phyloP scores from a whole-genome alignment of 23 tunicate genomes.

The Botrylloides violaceus region DNA sequence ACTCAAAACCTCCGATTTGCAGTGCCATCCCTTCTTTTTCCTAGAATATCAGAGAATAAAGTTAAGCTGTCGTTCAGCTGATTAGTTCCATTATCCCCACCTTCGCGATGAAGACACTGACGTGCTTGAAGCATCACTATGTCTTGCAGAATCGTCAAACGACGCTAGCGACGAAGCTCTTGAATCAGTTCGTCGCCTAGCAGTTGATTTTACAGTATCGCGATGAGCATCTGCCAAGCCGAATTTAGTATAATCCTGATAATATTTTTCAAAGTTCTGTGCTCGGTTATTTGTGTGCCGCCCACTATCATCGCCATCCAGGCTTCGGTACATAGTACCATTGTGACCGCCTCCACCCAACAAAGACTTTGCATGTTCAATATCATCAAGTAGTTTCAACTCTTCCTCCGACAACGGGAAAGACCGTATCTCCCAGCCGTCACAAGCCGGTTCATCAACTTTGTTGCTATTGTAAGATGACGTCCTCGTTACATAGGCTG shows the following conservation, averaged over 20 bases:
- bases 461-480: not conserved
- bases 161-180: conserved; percentile 13
- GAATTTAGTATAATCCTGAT: not conserved
- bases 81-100: not conserved
- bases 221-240: not conserved
- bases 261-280: not conserved
- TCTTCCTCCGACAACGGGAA: conserved; percentile 63
- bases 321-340: not conserved
- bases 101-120: conserved; percentile 23
- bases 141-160: conserved; percentile 11
- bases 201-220: not conserved
- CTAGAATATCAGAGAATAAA: no score
- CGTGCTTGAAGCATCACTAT: conserved; percentile 19
- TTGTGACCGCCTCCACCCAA: not conserved
- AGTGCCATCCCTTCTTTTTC: not conserved
- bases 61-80: no score
- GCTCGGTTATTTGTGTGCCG: not conserved
- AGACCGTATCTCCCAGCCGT: conserved; percentile 41
- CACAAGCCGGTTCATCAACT: no score
- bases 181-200: conserved; percentile 14
- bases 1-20: not conserved
- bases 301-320: not conserved
- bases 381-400: conserved; percentile 32
- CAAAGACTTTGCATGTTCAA: conserved; percentile 4
- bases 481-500: not conserved